Conservation (phyloP, 2,113 vertebrate species). For the Malurus cyaneus region DNA sequence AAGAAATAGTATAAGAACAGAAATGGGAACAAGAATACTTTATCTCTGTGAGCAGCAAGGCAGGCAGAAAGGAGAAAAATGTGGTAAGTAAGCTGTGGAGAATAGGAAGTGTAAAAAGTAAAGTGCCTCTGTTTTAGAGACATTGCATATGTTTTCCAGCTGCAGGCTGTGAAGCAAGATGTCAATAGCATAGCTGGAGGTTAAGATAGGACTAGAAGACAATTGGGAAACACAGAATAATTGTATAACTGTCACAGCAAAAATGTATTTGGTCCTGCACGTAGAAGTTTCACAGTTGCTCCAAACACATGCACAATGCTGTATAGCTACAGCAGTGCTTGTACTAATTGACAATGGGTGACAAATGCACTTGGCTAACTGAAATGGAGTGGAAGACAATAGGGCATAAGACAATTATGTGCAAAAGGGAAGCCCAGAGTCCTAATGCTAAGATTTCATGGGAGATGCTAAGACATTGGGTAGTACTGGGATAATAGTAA, state of each 20-base stretch:
- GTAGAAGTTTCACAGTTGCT: neutral
- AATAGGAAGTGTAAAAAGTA: neutral
- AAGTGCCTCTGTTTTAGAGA: neutral
- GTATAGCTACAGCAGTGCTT: neutral
- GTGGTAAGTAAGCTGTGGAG: neutral
- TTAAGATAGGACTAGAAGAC: neutral
- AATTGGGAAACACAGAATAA: neutral
- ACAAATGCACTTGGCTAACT: neutral
- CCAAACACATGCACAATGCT: neutral
- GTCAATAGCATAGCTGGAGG: neutral
- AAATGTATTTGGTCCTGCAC: neutral
- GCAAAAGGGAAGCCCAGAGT: neutral
- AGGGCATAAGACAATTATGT: neutral
- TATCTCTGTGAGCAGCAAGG: neutral
- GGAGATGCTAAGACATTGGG: neutral
- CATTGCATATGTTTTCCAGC: neutral
- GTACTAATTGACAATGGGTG: neutral
- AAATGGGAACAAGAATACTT: neutral
- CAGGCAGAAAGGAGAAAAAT: neutral
- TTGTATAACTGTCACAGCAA: neutral
- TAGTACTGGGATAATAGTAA: neutral
- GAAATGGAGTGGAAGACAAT: neutral
- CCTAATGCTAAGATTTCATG: neutral
- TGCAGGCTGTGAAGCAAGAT: neutral
- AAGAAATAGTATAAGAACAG: neutral